Base-by-base conservation (phyloP, 2,113 vertebrate genomes). In the Chrysemys picta region DNA sequence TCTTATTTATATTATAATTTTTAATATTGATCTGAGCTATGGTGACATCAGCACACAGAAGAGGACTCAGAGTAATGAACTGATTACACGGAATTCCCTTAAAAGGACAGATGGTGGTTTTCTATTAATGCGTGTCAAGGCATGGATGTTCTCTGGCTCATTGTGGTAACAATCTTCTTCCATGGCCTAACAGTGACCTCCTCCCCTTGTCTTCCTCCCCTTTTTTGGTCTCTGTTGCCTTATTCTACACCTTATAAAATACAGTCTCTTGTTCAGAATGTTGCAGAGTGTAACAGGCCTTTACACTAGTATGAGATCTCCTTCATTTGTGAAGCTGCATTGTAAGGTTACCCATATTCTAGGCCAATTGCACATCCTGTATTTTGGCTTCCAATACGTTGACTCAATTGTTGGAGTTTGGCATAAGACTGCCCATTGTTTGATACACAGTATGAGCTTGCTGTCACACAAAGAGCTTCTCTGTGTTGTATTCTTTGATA, bases 161-260 rank as follows among this genome's bases (percentile, higher is more conserved):
- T 89, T 45, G 9, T 25, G 35, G 79, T 91, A 93, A 89, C 80
- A 91, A 83, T 89, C 42, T 47, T 95, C 75, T 95, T 47, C 82
- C 75, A 45, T 11, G n/a, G 8, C 65, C 89, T 87, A 35, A 56
- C 6, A 79, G 57, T 24, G 88, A 82, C 10, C n/a, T n/a, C 31
- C 24, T 24, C 59, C 78, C 0, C 22, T 80, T 38, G 6, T 42
- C 76, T 62, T 17, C 53, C 4, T 1, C 13, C 31, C 0, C 16
- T 6, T 13, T 5, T 78, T 38, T 31, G n/a, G 42, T 50, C 29
- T 59, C 3, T 49, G 12, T 19, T 90, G 42, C 50, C 56, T 75
- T 50, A 8, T 35, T 75, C 65, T 50, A 5, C 5, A 3, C 38
- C 45, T 45, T 19, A 38, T 85, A 85, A 31, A 3, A 24, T 4